These are phyloP conservation scores for Tachina fera DNA, from an alignment of 2,888 invertebrate species.

Conservation along the genomic window DNA sequence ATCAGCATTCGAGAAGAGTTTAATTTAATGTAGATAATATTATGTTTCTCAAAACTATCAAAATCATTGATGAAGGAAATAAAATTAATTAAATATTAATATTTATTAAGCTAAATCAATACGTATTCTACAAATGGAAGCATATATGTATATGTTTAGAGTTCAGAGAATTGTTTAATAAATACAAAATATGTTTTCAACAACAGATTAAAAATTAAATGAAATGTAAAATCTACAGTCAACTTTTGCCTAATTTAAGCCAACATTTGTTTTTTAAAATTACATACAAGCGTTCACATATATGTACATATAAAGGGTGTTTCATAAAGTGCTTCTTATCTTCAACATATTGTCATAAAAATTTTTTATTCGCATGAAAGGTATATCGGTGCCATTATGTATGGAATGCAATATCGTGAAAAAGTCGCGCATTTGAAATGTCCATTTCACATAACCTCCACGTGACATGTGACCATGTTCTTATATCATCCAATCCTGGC, in stretches of 20 bases:
- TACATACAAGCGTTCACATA: background rate
- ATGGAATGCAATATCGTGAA: no score
- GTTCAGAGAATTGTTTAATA: constrained; percentile 7
- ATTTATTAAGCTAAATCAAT: background rate
- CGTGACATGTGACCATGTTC: no score
- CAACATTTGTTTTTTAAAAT: no score
- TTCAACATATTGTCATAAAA: no score
- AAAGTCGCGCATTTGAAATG: no score
- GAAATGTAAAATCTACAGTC: constrained; percentile 47
- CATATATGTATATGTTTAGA: background rate
- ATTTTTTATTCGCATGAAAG: no score
- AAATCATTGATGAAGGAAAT: background rate
- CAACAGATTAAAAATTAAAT: constrained; percentile 36
- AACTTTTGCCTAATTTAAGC: background rate
- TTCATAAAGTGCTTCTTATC: no score
- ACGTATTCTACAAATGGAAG: constrained; percentile 5
- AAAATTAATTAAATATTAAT: constrained; percentile 48
- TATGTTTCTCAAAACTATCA: background rate
- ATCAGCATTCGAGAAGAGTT: background rate
- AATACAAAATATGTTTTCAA: constrained; percentile 18
- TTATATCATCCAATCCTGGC: no score
- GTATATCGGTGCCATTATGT: no score
- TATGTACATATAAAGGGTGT: no score
- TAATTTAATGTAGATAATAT: background rate
- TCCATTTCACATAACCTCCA: no score